Evolutionary conservation across 2,113 vertebrate genomes (phyloP).

Genomic region (Enhydra lutris): DNA sequence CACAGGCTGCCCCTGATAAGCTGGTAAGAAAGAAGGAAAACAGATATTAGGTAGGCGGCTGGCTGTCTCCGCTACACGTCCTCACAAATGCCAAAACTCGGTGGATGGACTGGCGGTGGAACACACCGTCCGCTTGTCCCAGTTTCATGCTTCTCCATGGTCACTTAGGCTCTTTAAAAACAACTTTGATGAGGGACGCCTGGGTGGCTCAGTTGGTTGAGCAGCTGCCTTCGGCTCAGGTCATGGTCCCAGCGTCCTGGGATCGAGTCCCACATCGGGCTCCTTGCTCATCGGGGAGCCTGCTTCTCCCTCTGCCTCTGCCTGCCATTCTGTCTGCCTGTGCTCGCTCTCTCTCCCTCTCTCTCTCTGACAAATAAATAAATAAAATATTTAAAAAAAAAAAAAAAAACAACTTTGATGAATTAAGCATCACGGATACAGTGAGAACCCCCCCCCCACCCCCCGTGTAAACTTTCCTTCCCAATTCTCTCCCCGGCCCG

Average conservation of each 20-base stretch:
- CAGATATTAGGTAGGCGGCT: background rate
- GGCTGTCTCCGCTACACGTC: background rate
- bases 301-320: too few relatives aligned
- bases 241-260: too few relatives aligned
- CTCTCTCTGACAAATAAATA: too few relatives aligned
- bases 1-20: background rate
- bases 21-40: background rate
- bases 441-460: background rate
- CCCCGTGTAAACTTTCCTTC: rapidly evolving
- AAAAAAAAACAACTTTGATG: background rate
- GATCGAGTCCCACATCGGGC: too few relatives aligned
- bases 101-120: too few relatives aligned
- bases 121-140: background rate
- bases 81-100: background rate
- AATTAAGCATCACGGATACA: background rate
- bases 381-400: too few relatives aligned
- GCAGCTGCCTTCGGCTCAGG: too few relatives aligned
- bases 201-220: too few relatives aligned
- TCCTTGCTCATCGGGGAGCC: too few relatives aligned
- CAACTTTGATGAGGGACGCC: background rate
- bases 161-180: background rate
- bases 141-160: background rate
- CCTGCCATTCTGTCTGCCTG: too few relatives aligned
- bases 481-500: background rate
- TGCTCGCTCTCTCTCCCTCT: too few relatives aligned